Evolutionary conservation across 1,140 invertebrate species (phyloP).

Genomic region (Acromyrmex echinatior): DNA sequence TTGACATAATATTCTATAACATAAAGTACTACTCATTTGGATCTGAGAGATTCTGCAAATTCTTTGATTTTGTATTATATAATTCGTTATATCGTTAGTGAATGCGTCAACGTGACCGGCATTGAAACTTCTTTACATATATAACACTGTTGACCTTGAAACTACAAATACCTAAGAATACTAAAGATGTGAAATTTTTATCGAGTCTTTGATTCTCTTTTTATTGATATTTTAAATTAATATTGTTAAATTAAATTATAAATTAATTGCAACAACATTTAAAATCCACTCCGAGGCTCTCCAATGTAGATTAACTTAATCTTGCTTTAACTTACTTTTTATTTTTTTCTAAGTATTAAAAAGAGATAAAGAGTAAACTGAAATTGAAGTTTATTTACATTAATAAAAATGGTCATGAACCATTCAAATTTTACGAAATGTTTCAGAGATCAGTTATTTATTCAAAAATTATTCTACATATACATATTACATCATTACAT

Average conservation of each 20-base stretch:
- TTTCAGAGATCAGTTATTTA: neutral
- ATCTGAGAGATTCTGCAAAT: neutral
- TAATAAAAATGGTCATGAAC: neutral
- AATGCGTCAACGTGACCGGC: neutral
- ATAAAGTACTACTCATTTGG: neutral
- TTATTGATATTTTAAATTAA: neutral
- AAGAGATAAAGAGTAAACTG: no score
- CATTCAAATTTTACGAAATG: neutral
- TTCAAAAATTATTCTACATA: neutral
- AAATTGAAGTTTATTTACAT: no score
- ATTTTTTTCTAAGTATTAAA: no score
- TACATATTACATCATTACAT: neutral
- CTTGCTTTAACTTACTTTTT: no score
- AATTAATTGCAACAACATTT: neutral
- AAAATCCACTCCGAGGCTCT: neutral
- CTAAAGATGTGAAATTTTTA: neutral
- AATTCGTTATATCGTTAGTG: neutral
- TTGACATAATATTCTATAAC: neutral
- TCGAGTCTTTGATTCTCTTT: neutral
- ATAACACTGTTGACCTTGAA: neutral
- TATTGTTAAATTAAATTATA: neutral
- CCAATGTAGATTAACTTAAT: no score
- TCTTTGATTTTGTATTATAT: neutral
- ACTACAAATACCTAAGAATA: neutral
- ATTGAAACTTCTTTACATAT: neutral